Percentiles rank a stretch among this genome's conserved stretches.
Conservation (phyloP, 2,113 vertebrate genomes). For the Tupaia tana region DNA sequence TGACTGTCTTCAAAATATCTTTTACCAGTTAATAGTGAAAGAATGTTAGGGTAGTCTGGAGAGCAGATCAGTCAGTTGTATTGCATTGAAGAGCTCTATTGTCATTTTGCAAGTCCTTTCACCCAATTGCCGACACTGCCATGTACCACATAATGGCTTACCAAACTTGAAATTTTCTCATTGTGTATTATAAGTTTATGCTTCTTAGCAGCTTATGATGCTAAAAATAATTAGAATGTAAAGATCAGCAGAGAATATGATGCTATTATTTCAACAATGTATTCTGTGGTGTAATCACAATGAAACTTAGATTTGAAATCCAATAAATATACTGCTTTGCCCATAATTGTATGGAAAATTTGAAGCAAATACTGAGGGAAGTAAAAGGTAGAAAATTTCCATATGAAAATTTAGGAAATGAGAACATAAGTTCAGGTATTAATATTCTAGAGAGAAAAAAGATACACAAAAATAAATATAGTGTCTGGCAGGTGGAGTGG, state of each 20-base stretch:
- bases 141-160: neutral
- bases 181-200: neutral
- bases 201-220: neutral
- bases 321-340: neutral
- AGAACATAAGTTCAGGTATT: neutral
- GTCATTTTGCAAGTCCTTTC: neutral
- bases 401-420: neutral
- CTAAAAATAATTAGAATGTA: constrained; percentile 4
- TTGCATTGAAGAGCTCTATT: neutral
- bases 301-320: constrained; percentile 43
- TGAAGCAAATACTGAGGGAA: neutral
- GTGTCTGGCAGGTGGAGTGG: neutral
- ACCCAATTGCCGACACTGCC: neutral
- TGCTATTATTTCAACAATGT: neutral
- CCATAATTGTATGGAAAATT: neutral
- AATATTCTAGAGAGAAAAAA: neutral
- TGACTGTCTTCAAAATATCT: neutral
- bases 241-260: constrained; percentile 7
- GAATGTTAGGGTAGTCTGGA: neutral
- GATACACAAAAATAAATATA: neutral
- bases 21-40: neutral
- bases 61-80: neutral
- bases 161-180: neutral
- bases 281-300: neutral
- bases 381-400: neutral